Base-by-base conservation (phyloP, 53 echinoderm and acorn worm genomes). In the Patiria pectinifera region DNA sequence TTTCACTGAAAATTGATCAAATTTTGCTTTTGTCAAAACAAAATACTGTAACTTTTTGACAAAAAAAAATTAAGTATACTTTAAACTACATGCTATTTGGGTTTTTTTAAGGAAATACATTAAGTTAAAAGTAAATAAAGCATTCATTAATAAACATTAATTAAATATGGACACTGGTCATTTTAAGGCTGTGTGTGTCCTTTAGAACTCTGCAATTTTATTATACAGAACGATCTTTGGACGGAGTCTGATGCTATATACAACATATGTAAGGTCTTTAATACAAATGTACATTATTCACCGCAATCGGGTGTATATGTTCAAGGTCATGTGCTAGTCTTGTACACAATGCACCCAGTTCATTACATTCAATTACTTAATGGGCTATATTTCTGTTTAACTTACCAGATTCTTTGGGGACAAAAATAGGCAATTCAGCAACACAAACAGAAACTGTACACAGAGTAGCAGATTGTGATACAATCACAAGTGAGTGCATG, bases 191-290 rank as follows among this genome's bases (percentile, higher is more conserved):
- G 74, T 15, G 66, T 0, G 19, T 66, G 14, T 66, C 4, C 15
- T 66, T 16, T 15, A 66, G 19, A 66, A 66, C 2, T 60, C 15
- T 74, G 19, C 24, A 23, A 83, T 83, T 45, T 69, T 69, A 45
- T 35, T 85, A 44, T 70, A 70, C 69, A 69, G 14, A 61, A 83
- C 13, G 62, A 46, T 69, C 70, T 85, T 69, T 85, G 85, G 85
- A 85, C 70, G 71, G 71, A 85, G 44, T 85, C 46, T 4, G 82
- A 24, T n/a, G 45, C 47, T 47, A 19, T 21, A 48, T 23, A 76
- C 76, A 26, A 25, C 25, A 76, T 11, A 76, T 76, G 35, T 43
- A 10, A 1, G 35, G 4, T 47, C 11, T 82, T n/a, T 58, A 59
- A 59, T 58, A 45, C 25, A 35, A 76, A 78, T 45, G 46, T 18